Conservation (phyloP, 2,797 vertebrate genomes). For the Phalloptychus januarius region DNA sequence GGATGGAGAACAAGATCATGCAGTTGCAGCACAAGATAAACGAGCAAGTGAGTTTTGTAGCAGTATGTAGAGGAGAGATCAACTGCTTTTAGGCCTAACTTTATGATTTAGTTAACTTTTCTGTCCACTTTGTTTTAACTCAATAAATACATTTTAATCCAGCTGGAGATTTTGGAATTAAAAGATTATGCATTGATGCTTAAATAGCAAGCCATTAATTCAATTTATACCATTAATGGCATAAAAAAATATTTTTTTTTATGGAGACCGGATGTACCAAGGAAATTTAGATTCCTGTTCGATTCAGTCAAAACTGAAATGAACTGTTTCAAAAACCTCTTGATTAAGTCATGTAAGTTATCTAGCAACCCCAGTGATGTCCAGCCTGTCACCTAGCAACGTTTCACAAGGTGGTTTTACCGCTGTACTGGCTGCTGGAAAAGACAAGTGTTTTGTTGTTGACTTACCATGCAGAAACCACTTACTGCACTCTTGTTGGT, state of each 20-base stretch:
- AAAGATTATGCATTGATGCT: background rate
- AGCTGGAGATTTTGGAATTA: background rate
- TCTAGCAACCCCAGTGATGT: no score
- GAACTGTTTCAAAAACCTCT: no score
- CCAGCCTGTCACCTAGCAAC: no score
- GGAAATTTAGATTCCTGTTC: background rate
- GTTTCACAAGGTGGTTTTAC: no score
- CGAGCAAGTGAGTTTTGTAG: slow-evolving; percentile 85
- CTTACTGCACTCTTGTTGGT: no score
- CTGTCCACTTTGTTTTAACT: background rate
- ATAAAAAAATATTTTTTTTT: background rate
- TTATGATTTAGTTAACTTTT: background rate
- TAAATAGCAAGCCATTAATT: background rate
- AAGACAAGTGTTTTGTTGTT: no score
- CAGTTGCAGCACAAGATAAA: slow-evolving; percentile 94
- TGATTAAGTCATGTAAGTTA: no score
- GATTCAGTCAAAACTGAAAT: no score
- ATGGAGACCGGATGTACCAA: background rate
- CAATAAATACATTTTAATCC: background rate
- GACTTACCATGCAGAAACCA: no score
- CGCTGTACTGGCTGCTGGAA: no score
- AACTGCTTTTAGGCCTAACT: background rate
- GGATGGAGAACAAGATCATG: slow-evolving; percentile 98
- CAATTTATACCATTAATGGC: background rate
- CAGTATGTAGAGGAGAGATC: background rate